These are phyloP conservation scores for Watsonalla cultraria DNA, from an alignment of 2,888 invertebrate genomes.

Conservation along the genomic window DNA sequence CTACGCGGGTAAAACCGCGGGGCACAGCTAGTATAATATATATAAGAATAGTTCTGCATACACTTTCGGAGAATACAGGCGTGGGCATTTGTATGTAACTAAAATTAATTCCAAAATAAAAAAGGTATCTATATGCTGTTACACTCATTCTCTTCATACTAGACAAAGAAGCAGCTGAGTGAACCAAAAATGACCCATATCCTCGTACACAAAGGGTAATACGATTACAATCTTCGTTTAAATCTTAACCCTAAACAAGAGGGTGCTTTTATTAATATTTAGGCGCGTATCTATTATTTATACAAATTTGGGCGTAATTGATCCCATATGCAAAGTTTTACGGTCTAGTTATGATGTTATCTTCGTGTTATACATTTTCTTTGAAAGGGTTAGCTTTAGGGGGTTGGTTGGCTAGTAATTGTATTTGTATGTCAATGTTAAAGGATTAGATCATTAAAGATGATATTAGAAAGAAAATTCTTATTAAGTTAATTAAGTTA, in stretches of 20 bases:
- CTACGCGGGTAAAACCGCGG: too few species aligned
- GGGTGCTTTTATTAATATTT: constrained; percentile 76
- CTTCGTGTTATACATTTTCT: constrained; percentile 60
- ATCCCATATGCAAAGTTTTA: constrained; percentile 73
- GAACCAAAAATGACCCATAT: not conserved
- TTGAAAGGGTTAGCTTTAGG: constrained; percentile 19
- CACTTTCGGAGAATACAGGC: too few species aligned
- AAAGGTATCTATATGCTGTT: too few species aligned
- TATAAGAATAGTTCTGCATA: too few species aligned
- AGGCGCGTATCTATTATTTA: constrained; percentile 60
- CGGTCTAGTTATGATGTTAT: constrained; percentile 60
- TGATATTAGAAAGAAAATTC: too few species aligned
- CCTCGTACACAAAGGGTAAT: constrained; percentile 32
- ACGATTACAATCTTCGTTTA: constrained; percentile 56
- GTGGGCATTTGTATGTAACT: too few species aligned
- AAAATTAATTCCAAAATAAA: too few species aligned
- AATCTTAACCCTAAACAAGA: constrained; percentile 63
- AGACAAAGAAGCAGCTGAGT: too few species aligned
- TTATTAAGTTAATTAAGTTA: too few species aligned
- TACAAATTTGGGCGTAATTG: constrained; percentile 63
- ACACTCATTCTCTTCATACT: too few species aligned
- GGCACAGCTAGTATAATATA: too few species aligned
- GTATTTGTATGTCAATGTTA: constrained; percentile 4
- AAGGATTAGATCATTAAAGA: too few species aligned
- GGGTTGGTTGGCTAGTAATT: constrained; percentile 13